Evolutionary conservation across 2,797 vertebrate genomes (phyloP).

Genomic region (Euphonia xanthogaster): DNA sequence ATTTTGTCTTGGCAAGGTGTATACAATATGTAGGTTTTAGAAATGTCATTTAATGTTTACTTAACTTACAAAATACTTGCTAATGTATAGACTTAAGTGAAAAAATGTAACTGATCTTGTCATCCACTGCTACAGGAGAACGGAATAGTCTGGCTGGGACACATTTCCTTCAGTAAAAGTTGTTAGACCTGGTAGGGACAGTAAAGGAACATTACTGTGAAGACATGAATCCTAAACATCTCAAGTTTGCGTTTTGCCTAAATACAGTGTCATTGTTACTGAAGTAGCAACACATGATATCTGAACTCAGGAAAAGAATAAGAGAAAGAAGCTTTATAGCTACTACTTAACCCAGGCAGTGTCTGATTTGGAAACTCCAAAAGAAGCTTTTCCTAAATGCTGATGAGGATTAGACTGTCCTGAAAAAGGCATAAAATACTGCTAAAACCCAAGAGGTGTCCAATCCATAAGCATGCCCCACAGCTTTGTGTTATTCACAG

Average conservation of each 20-base stretch:
- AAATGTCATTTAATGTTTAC: neutral
- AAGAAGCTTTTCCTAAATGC: neutral
- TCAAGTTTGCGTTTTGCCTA: neutral
- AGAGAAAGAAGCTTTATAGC: neutral
- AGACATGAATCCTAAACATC: neutral
- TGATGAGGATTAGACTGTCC: neutral
- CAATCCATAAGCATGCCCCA: neutral
- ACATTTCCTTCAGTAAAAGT: neutral
- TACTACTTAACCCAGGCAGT: rapidly evolving
- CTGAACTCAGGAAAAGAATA: neutral
- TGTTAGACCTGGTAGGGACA: neutral
- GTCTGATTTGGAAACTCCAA: neutral
- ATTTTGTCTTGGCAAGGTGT: neutral
- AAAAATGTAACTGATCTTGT: neutral
- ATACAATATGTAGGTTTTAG: neutral
- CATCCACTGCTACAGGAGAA: neutral
- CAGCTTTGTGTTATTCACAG: neutral
- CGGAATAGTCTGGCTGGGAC: neutral
- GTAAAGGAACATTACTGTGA: neutral
- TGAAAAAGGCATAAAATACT: neutral
- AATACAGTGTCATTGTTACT: neutral
- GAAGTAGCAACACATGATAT: neutral
- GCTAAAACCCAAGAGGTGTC: neutral
- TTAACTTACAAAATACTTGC: neutral
- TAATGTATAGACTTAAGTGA: neutral